Evolutionary conservation across 2,888 invertebrate species (phyloP).

Genomic region (Acronicta psi): DNA sequence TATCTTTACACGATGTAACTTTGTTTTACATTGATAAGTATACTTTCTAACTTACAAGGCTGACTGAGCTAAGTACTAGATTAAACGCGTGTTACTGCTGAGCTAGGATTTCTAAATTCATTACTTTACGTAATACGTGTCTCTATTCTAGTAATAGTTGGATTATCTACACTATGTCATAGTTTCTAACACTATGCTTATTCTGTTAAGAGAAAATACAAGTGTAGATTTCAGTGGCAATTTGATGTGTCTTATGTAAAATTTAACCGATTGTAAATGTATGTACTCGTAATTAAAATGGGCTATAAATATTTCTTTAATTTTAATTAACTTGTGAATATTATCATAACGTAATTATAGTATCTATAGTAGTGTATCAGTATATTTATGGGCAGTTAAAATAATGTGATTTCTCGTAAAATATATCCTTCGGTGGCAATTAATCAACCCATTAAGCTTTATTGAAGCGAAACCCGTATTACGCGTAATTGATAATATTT

Average conservation of each 20-base stretch:
- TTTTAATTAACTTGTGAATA: conserved; percentile 40
- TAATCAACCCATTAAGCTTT: conserved; percentile 59
- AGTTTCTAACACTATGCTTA: conserved; percentile 2
- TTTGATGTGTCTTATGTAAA: not conserved
- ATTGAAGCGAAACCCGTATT: conserved; percentile 53
- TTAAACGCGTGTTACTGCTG: conserved; percentile 24
- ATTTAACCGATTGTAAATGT: not conserved
- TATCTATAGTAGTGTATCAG: conserved; percentile 34
- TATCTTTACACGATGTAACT: conserved; percentile 8
- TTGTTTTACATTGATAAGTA: not conserved
- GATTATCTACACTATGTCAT: conserved; percentile 5
- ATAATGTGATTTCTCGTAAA: conserved; percentile 52
- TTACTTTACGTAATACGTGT: conserved; percentile 10
- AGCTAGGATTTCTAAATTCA: conserved; percentile 19
- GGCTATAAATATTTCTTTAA: conserved; percentile 14
- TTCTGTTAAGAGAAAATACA: not conserved
- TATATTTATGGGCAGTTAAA: conserved; percentile 40
- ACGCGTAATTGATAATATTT: conserved; percentile 55
- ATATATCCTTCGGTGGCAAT: conserved; percentile 56
- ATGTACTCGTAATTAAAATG: conserved; percentile 9
- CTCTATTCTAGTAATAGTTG: conserved; percentile 2
- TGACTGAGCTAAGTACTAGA: conserved; percentile 4
- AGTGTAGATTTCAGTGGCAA: not conserved
- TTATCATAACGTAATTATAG: conserved; percentile 27
- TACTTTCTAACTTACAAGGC: conserved; percentile 12